These are phyloP conservation scores for Syngnathus typhle DNA, from an alignment of 2,113 vertebrate species.

Conservation along the genomic window DNA sequence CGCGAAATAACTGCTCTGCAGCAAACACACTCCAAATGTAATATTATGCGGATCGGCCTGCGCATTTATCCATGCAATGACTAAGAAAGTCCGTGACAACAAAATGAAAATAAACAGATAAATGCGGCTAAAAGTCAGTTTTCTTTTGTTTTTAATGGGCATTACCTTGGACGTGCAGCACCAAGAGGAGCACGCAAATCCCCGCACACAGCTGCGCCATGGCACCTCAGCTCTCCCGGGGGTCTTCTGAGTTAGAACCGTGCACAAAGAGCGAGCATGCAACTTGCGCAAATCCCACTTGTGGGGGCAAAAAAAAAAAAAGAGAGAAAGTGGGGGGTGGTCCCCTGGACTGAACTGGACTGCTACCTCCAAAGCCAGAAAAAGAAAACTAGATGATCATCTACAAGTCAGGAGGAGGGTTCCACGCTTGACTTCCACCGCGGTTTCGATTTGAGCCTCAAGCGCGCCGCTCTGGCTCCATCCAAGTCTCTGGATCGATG, in stretches of 20 bases:
- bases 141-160: neutral
- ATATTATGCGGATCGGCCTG: neutral
- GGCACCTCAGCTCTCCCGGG: constrained; percentile 59
- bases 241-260: constrained; percentile 47
- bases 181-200: constrained; percentile 66
- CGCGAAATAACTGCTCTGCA: constrained; percentile 42
- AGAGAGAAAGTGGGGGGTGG: neutral
- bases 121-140: neutral
- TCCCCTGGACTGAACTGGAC: neutral
- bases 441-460: neutral
- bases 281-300: constrained; percentile 67
- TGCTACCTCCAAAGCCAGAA: neutral
- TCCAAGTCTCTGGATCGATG: constrained; percentile 21
- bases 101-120: neutral
- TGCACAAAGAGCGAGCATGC: constrained; percentile 56
- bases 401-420: constrained; percentile 36
- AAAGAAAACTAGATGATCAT: constrained; percentile 8
- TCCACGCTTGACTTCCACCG: constrained; percentile 13
- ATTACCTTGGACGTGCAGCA: constrained; percentile 69
- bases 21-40: constrained; percentile 6
- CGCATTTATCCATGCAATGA: neutral
- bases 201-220: constrained; percentile 64
- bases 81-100: neutral
- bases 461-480: constrained; percentile 52
- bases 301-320: neutral